Evolutionary conservation across 2,888 invertebrate species (phyloP).

Genomic region (Gisinianus flammeolus): DNA sequence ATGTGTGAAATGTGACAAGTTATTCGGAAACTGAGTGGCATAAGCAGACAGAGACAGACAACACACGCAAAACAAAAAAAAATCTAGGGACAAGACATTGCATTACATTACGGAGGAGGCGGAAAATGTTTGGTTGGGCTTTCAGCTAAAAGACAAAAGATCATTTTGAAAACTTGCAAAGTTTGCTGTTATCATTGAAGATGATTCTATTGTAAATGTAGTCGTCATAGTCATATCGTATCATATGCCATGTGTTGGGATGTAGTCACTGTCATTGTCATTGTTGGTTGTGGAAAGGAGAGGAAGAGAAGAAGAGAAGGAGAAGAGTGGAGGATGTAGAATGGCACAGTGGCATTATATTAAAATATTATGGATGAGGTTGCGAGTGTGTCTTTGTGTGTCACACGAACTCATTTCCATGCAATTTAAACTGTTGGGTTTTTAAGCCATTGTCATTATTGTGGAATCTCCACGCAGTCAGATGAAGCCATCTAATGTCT

Average conservation of each 20-base stretch:
- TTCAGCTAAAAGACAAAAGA: neutral
- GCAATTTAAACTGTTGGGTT: neutral
- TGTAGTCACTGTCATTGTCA: too few relatives aligned
- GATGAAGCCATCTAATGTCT: too few relatives aligned
- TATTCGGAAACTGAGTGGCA: neutral
- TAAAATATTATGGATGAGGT: slow-evolving; percentile 12
- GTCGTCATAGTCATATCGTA: too few relatives aligned
- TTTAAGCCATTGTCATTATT: neutral
- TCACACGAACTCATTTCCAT: neutral
- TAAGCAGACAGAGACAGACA: neutral
- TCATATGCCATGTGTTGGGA: too few relatives aligned
- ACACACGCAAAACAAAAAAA: too few relatives aligned
- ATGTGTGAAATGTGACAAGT: neutral
- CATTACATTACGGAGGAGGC: neutral
- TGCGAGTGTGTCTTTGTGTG: neutral
- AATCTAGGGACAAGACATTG: too few relatives aligned
- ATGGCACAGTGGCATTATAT: slow-evolving; percentile 10
- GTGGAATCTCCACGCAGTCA: too few relatives aligned
- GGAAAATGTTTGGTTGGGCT: neutral
- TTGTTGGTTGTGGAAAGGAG: neutral
- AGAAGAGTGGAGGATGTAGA: too few relatives aligned
- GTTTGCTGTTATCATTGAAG: neutral
- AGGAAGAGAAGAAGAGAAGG: neutral
- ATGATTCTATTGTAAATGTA: too few relatives aligned
- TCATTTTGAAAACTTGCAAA: slow-evolving; percentile 2